These are phyloP conservation scores for Scolopax rusticola DNA, from an alignment of 2,797 vertebrate species.

Conservation along the genomic window DNA sequence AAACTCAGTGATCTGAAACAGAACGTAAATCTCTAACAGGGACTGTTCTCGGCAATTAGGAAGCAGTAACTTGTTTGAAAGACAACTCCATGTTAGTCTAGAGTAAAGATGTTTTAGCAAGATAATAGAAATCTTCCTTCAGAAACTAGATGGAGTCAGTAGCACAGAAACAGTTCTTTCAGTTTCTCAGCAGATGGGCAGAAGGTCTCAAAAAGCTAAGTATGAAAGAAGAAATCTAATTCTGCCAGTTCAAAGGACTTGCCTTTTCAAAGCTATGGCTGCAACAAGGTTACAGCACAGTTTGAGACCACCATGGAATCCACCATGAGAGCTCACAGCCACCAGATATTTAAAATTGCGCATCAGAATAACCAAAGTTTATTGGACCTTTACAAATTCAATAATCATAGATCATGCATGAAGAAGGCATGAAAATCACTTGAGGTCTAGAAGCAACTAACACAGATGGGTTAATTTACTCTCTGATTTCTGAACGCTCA, in stretches of 20 bases:
- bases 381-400: background rate
- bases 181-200: background rate
- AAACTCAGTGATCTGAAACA: background rate
- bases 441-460: background rate
- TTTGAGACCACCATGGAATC: fast-evolving
- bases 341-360: background rate
- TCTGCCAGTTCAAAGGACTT: background rate
- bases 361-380: background rate
- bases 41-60: background rate
- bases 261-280: background rate
- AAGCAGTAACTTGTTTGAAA: background rate
- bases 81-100: background rate
- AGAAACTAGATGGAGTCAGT: background rate
- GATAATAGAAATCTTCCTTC: background rate
- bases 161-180: background rate
- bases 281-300: background rate
- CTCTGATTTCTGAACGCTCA: background rate
- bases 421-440: background rate
- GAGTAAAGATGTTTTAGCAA: background rate
- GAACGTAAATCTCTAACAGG: background rate
- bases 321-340: background rate
- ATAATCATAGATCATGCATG: fast-evolving
- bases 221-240: background rate
- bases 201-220: background rate
- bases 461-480: background rate